phyloP scores from a whole-genome alignment of 2,888 invertebrate species.

The Hedychridium roseum region DNA sequence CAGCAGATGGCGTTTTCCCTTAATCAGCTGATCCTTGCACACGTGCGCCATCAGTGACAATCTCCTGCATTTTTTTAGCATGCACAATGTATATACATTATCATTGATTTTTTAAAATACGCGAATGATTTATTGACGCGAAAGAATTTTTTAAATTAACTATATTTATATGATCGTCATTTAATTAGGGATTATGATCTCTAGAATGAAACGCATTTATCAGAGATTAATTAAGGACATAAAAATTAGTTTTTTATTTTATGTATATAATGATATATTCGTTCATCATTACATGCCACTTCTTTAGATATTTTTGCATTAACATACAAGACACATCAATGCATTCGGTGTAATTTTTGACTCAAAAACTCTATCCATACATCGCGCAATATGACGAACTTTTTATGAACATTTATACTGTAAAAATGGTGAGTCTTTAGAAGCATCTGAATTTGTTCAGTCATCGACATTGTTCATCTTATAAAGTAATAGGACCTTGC shows the following conservation, averaged over 20 bases:
- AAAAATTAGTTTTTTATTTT: constrained; percentile 3
- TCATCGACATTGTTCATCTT: constrained; percentile 19
- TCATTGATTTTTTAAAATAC: too few relatives aligned
- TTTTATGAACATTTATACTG: not conserved
- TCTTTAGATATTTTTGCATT: constrained; percentile 12
- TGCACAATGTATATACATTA: too few relatives aligned
- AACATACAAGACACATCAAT: constrained; percentile 13
- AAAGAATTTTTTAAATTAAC: too few relatives aligned
- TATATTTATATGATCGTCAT: too few relatives aligned
- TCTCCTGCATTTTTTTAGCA: too few relatives aligned
- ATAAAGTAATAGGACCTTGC: constrained; percentile 32
- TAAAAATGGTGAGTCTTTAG: not conserved
- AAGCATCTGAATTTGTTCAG: constrained; percentile 6
- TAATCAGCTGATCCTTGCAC: constrained; percentile 38
- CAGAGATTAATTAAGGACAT: too few relatives aligned
- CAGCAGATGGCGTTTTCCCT: constrained; percentile 24
- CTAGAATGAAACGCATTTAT: too few relatives aligned
- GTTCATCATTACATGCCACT: constrained; percentile 26
- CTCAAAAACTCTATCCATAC: too few relatives aligned
- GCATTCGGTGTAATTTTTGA: constrained; percentile 12
- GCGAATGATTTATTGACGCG: too few relatives aligned
- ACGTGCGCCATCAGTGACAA: constrained; percentile 37
- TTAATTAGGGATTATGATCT: too few relatives aligned
- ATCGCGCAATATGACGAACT: constrained; percentile 4
- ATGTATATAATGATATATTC: constrained; percentile 31